Conservation (phyloP, 35 echinoderm and acorn worm species). For the Patiria miniata region DNA sequence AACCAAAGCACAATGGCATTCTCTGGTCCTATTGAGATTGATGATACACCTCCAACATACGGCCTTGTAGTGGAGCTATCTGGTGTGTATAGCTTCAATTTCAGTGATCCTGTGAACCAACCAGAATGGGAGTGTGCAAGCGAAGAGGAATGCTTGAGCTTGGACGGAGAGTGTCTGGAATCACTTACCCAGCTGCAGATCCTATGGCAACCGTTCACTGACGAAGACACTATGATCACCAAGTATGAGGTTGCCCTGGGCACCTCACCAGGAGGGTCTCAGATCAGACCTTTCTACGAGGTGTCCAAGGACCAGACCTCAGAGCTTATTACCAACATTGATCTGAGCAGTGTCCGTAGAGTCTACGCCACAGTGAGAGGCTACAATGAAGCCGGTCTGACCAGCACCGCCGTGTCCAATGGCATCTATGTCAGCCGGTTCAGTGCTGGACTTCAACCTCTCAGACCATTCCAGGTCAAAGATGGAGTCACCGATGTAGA, state of each 20-base stretch:
- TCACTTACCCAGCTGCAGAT: slow-evolving; percentile 34
- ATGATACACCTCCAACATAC: slow-evolving; percentile 42
- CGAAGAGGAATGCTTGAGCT: slow-evolving; percentile 13
- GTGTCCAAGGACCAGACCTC: neutral
- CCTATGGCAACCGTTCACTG: slow-evolving; percentile 47
- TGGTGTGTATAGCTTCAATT: slow-evolving; percentile 26
- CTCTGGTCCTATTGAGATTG: slow-evolving; percentile 32
- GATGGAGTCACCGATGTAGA: slow-evolving; percentile 25
- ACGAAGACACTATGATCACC: slow-evolving; percentile 5
- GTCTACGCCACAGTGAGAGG: slow-evolving; percentile 38
- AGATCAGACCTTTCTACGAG: slow-evolving; percentile 1
- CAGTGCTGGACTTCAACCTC: slow-evolving; percentile 30
- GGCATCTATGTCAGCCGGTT: slow-evolving; percentile 40
- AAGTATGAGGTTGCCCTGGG: slow-evolving; percentile 11
- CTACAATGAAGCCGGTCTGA: slow-evolving; percentile 47
- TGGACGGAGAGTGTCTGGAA: slow-evolving; percentile 38
- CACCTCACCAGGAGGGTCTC: neutral
- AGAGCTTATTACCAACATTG: neutral
- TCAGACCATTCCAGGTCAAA: slow-evolving; percentile 12
- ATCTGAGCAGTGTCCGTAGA: neutral
- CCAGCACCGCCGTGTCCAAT: slow-evolving; percentile 32
- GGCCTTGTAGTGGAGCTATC: slow-evolving; percentile 39
- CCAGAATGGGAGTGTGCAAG: slow-evolving; percentile 10
- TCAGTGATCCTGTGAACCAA: neutral
- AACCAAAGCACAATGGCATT: slow-evolving; percentile 26